Evolutionary conservation across 2,797 vertebrate genomes (phyloP), one percentile per base, ranked within the genome.

Genomic region (Centroberyx gerrardi): DNA sequence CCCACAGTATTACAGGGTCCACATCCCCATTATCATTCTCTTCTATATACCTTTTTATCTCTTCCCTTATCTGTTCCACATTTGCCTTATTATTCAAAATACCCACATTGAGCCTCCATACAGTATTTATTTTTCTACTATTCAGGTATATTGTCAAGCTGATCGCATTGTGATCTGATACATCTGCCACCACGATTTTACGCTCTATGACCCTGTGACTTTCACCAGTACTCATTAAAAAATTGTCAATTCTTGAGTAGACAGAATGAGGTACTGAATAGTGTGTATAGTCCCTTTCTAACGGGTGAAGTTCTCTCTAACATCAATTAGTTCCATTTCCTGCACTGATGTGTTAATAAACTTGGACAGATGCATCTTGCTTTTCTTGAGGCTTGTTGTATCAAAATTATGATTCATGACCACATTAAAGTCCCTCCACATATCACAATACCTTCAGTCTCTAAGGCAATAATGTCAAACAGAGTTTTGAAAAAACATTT

Each of bases 141-240:
- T 68, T 68, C 22, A 75, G 27, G 5, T 66, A 12, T 6, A 74
- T 51, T 62, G 67, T 58, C 29, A 82, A 15, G 51, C 61, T 56
- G 0, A 73, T 63, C 7, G 42, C 42, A 27, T 15, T 76, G 13
- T 81, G 74, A 9, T 73, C 74, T 2, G 79, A 72, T 9, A 81
- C 18, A 53, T 81, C 74, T 13, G 79, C 18, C 44, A 65, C 53
- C 9, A 54, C 54, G 15, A 70, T 74, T 4, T 5, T 36, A 12
- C 63, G 68, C 0, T 68, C 74, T 31, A 8, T 36, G 2, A 74
- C 28, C 38, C 72, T 53, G 46, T 66, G 63, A 14, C 55, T 68
- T n/a, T 75, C 72, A 27, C 36, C 56, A 28, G 15, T 46, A n/a
- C 7, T 53, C 8, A 68, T 81, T 3, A 68, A 55, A 51, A 75